Evolutionary conservation across 1,140 invertebrate genomes (phyloP), one percentile per base, ranked within the genome.

Genomic region (Diorhabda elongata): DNA sequence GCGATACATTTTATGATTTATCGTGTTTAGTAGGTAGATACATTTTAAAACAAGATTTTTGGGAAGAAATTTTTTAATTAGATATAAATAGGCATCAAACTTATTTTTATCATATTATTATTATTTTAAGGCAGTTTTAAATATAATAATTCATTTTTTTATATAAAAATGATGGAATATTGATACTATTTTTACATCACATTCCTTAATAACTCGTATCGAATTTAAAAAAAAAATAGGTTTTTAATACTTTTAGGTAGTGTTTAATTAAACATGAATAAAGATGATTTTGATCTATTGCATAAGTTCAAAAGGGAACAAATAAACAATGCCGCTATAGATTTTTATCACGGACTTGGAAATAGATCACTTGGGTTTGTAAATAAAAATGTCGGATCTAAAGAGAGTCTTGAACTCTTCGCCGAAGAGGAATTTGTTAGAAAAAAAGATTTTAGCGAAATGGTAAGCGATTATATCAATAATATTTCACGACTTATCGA

Each of bases 391-490:
- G 65, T 63, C 26, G 69, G 47, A 58, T 61, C 61, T 61, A 73
- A 66, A 58, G 73, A 74, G 60, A 69, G 71, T 69, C 76, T 86
- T 44, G 80, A 85, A 71, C 75, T 80, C 5, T 81, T 81, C 73
- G 85, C 85, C 44, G 86, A 87, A 78, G 83, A 82, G 66, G 80
- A 83, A 68, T 78, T 87, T 64, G 81, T 87, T 42, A 69, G 79
- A 41, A 87, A 85, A 66, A 75, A 81, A 42, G 67, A 75, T 5
- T 81, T 83, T 68, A 79, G 81, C 60, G 85, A 87, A 80, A 76
- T 85, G 82, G 85, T 87, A 76, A 75, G 72, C 76, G n/a, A 66
- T 52, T 52, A 2, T 52, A 8, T 52, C 41, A 42, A 42, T 56
- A n/a, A 9, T 62, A 11, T 52, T 52, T 52, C 47, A 8, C n/a